These are phyloP conservation scores for Vanacampus margaritifer DNA, from an alignment of 2,113 vertebrate species.

Conservation along the genomic window DNA sequence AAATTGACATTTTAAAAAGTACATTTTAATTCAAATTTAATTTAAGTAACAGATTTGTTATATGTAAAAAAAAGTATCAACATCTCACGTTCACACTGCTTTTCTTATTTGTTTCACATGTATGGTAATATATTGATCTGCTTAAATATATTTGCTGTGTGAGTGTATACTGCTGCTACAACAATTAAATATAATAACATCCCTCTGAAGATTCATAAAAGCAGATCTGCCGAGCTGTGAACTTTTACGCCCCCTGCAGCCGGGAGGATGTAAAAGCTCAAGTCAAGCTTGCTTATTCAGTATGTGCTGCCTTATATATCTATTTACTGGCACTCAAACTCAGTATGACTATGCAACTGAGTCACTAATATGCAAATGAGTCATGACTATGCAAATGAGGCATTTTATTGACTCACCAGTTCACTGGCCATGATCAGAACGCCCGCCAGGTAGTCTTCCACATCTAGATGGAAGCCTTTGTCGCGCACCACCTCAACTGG, in stretches of 20 bases:
- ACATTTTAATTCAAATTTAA: too few relatives aligned
- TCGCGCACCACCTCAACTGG: constrained; percentile 90
- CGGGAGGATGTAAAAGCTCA: background rate
- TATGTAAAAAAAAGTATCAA: too few relatives aligned
- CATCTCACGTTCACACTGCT: too few relatives aligned
- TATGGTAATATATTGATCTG: too few relatives aligned
- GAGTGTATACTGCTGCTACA: too few relatives aligned
- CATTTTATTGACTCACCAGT: constrained; percentile 76
- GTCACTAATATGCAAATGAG: background rate
- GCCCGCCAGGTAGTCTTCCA: constrained; percentile 96
- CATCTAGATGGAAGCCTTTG: constrained; percentile 93
- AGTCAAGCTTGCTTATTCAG: background rate
- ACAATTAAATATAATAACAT: too few relatives aligned
- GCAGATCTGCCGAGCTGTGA: background rate
- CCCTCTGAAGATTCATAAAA: too few relatives aligned
- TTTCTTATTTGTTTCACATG: too few relatives aligned
- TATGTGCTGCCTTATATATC: too few relatives aligned
- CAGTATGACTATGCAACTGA: background rate
- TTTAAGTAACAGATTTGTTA: too few relatives aligned
- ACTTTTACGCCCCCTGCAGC: background rate
- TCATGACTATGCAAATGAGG: background rate
- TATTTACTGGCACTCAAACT: background rate
- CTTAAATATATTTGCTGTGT: too few relatives aligned
- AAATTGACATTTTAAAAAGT: too few relatives aligned
- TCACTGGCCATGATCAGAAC: constrained; percentile 94